Conservation (phyloP, 2,113 vertebrate species). For the Pao palembangensis region DNA sequence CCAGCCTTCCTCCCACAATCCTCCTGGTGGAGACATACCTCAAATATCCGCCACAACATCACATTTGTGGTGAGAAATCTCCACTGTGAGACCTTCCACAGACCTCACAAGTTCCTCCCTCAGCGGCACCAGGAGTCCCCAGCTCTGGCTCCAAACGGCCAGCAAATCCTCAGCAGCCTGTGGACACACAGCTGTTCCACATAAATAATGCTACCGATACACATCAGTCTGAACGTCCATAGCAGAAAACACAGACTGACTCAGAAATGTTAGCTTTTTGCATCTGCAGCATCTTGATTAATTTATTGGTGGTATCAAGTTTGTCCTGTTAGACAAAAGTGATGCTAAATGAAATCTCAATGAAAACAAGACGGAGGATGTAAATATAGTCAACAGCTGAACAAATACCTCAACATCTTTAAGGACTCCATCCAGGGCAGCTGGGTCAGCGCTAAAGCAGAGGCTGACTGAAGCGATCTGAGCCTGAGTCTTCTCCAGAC, state of each 20-base stretch:
- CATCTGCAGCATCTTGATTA: constrained; percentile 24
- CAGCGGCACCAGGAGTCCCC: background rate
- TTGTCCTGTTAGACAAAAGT: constrained; percentile 24
- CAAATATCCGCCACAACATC: no score
- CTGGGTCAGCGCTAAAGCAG: constrained; percentile 79
- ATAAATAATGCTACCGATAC: background rate
- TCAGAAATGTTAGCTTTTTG: constrained; percentile 28
- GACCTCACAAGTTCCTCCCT: no score
- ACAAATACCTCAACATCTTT: constrained; percentile 80
- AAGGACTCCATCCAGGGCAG: constrained; percentile 67
- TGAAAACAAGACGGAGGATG: background rate
- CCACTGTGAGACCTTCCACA: no score
- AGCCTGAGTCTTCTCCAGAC: no score
- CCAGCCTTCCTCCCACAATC: no score
- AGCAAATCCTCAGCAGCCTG: constrained; percentile 36
- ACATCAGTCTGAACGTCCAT: background rate
- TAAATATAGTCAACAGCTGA: no score
- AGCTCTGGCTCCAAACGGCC: constrained; percentile 17
- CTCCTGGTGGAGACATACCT: no score
- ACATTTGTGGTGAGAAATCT: no score
- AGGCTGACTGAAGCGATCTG: no score
- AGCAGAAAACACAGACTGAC: constrained; percentile 20
- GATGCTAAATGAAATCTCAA: background rate
- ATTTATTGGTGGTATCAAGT: constrained; percentile 22
- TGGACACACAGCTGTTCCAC: constrained; percentile 13